Evolutionary conservation across 2,888 invertebrate species (phyloP).

Genomic region (Bombylius discolor): DNA sequence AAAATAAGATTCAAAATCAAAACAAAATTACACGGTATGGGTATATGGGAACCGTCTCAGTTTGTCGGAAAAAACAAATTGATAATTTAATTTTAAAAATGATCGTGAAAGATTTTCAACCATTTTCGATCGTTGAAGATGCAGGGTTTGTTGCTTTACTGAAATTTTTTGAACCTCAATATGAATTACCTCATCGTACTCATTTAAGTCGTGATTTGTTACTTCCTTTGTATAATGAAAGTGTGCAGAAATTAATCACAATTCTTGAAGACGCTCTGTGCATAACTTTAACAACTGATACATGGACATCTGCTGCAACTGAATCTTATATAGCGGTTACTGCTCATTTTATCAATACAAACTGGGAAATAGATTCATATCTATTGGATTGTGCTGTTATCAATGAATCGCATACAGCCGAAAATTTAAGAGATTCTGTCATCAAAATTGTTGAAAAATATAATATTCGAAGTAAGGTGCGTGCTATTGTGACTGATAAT

Average conservation of each 20-base stretch:
- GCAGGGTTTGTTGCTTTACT: too few species aligned
- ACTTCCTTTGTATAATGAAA: constrained; percentile 14
- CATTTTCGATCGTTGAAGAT: too few species aligned
- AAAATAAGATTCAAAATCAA: too few species aligned
- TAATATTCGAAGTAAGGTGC: too few species aligned
- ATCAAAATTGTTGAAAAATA: constrained; percentile 18
- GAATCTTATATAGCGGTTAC: constrained; percentile 17
- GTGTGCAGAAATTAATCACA: constrained; percentile 9
- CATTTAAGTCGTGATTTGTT: constrained; percentile 17
- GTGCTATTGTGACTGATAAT: too few species aligned
- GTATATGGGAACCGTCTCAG: too few species aligned
- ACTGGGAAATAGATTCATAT: constrained; percentile 12
- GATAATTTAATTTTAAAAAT: too few species aligned
- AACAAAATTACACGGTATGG: too few species aligned
- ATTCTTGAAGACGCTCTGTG: constrained; percentile 1
- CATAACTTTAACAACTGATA: constrained; percentile 17
- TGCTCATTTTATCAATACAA: constrained; percentile 15
- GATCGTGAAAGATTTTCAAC: too few species aligned
- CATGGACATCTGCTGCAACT: constrained; percentile 17
- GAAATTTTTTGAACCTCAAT: too few species aligned
- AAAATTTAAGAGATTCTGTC: constrained; percentile 16
- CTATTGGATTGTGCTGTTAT: constrained; percentile 13
- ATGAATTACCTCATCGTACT: constrained; percentile 20
- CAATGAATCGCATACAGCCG: constrained; percentile 15
- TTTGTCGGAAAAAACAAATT: too few species aligned